Percentiles rank a stretch among this genome's conserved stretches.
phyloP scores from a whole-genome alignment of 2,113 vertebrate species.

The Andinoacara biseriatus region DNA sequence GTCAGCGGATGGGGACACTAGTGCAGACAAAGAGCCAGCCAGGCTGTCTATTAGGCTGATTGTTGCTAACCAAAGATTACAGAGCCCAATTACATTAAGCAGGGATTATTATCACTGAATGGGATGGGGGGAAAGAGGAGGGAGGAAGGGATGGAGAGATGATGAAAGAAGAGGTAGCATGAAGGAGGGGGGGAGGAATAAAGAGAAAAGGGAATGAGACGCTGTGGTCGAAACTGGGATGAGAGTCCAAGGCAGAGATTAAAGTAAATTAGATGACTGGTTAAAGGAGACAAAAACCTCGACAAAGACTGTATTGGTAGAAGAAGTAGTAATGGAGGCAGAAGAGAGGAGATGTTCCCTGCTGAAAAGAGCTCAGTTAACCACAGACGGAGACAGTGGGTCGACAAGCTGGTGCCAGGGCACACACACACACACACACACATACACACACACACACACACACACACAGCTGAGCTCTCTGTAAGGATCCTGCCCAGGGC shows the following conservation, averaged over 20 bases:
- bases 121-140: constrained; percentile 17
- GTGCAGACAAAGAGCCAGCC: constrained; percentile 53
- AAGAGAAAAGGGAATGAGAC: constrained; percentile 2
- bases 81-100: constrained; percentile 66
- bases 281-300: constrained; percentile 1
- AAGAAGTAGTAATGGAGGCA: background rate
- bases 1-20: constrained; percentile 13
- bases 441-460: constrained; percentile 10
- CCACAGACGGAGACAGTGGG: constrained; percentile 71
- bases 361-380: constrained; percentile 65
- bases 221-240: background rate
- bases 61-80: constrained; percentile 58
- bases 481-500: constrained; percentile 31
- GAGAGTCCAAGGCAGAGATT: background rate
- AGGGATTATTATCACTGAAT: constrained; percentile 64
- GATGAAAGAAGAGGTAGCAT: constrained; percentile 2
- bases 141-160: constrained; percentile 22
- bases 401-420: constrained; percentile 63
- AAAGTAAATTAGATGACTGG: background rate
- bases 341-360: constrained; percentile 32
- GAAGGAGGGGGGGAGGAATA: background rate
- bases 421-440: background rate
- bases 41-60: constrained; percentile 52
- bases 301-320: background rate
- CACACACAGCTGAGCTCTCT: constrained; percentile 21